Conservation (phyloP, 2,888 invertebrate genomes). For the Trichogramma evanescens region DNA sequence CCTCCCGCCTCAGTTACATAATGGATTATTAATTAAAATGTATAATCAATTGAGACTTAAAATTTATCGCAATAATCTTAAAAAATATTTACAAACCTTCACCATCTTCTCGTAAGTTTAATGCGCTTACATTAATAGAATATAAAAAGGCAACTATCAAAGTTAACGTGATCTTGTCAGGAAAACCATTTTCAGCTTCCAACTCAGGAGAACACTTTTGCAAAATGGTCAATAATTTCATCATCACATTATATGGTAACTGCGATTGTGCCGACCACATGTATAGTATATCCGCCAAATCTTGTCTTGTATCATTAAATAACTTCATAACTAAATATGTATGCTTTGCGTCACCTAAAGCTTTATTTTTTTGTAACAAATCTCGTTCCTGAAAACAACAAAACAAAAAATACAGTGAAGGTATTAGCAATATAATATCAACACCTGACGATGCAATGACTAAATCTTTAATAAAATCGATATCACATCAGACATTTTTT, state of each 20-base stretch:
- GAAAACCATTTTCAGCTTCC: conserved; percentile 60
- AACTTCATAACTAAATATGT: conserved; percentile 70
- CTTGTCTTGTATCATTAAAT: conserved; percentile 67
- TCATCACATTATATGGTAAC: conserved; percentile 64
- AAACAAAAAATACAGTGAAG: background rate
- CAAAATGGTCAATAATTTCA: conserved; percentile 50
- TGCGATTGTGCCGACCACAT: conserved; percentile 70
- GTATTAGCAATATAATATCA: too few species aligned
- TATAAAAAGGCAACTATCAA: conserved; percentile 78
- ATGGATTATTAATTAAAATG: background rate
- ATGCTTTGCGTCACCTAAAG: conserved; percentile 80
- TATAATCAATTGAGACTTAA: background rate
- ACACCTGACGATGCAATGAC: too few species aligned
- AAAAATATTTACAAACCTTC: conserved; percentile 47
- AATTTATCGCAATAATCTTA: background rate
- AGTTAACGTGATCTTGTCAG: conserved; percentile 73
- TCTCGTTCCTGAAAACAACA: conserved; percentile 52
- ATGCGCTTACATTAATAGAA: conserved; percentile 72
- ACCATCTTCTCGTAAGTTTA: conserved; percentile 68
- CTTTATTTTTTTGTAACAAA: conserved; percentile 76
- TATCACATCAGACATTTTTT: too few species aligned
- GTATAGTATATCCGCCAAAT: conserved; percentile 68
- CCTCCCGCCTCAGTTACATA: background rate
- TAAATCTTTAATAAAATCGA: too few species aligned
- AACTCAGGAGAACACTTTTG: conserved; percentile 38